Evolutionary conservation across 2,113 vertebrate genomes (phyloP), one percentile per base, ranked within the genome.

Genomic region (Emydocephalus ijimae): DNA sequence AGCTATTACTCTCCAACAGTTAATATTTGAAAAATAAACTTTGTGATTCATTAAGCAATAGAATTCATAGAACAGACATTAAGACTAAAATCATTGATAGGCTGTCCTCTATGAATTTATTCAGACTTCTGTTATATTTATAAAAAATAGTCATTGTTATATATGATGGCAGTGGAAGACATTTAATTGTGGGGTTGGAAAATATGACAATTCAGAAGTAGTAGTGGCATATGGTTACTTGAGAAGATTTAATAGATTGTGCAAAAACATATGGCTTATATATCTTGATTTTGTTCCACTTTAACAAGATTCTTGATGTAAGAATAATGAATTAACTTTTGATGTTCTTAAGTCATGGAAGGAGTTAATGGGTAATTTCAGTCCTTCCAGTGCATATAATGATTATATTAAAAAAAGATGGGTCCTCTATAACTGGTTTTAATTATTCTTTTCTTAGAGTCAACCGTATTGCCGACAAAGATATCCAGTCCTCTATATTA

Each of bases 401-500:
- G 39, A 57, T 14, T 85, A 29, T 88, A 61, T 59, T 85, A 52
- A 85, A 48, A 56, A 56, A n/a, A 54, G 1, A 48, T 26, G 81
- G 64, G 59, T 23, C 3, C 20, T 18, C 34, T 56, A 14, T 45
- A 56, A n/a, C 39, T 34, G 24, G 23, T 54, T 43, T 59, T 34
- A 89, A 81, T 85, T 89, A 89, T 89, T 56, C 39, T 43, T 26
- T n/a, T 92, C 59, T n/a, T 26, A 89, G 91, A 89, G 6, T 85
- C 86, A 21, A 64, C 1, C 94, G 87, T 90, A 93, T 88, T 11
- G 34, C 85, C 59, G 69, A 90, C n/a, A 34, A 34, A 94, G 88
- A 52, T 39, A 45, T 52, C 93, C 24, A 34, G 21, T n/a, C 29
- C 26, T 85, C 88, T 90, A 4, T 0, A 1, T 90, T 89, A 8